Percentiles rank a stretch among this genome's conserved stretches.
These are phyloP conservation scores for Latheticus oryzae DNA, from an alignment of 2,888 invertebrate genomes.

Conservation along the genomic window DNA sequence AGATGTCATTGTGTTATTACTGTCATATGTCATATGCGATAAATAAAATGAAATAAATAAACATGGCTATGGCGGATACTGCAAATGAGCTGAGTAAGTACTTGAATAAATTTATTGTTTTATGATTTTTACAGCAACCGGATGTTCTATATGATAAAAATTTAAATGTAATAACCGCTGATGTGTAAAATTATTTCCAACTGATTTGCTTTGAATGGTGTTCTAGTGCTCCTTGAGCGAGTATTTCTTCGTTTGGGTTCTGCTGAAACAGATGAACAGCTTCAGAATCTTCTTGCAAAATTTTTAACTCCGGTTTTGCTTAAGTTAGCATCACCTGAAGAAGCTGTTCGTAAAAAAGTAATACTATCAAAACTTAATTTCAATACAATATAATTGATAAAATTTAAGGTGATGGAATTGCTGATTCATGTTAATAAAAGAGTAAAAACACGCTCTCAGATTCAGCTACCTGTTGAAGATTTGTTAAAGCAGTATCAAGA, in stretches of 20 bases:
- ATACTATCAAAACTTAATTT: not conserved
- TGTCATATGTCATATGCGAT: no score
- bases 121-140: no score
- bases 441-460: constrained; percentile 83
- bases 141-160: no score
- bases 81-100: constrained; percentile 51
- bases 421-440: constrained; percentile 92
- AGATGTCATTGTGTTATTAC: no score
- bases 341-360: constrained; percentile 76
- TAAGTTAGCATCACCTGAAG: constrained; percentile 89
- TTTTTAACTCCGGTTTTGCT: constrained; percentile 89
- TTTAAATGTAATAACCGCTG: no score
- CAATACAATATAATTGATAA: not conserved
- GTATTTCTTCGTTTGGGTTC: constrained; percentile 90
- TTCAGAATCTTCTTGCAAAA: constrained; percentile 83
- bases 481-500: constrained; percentile 85
- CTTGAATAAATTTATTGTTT: constrained; percentile 6
- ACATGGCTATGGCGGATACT: constrained; percentile 45
- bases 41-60: constrained; percentile 31
- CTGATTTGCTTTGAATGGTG: not conserved
- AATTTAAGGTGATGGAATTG: constrained; percentile 85
- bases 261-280: constrained; percentile 89
- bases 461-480: constrained; percentile 88
- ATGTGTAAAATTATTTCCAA: no score
- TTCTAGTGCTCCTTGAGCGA: constrained; percentile 85